phyloP scores from a whole-genome alignment of 2,113 vertebrate genomes.

The Leiothrix lutea region DNA sequence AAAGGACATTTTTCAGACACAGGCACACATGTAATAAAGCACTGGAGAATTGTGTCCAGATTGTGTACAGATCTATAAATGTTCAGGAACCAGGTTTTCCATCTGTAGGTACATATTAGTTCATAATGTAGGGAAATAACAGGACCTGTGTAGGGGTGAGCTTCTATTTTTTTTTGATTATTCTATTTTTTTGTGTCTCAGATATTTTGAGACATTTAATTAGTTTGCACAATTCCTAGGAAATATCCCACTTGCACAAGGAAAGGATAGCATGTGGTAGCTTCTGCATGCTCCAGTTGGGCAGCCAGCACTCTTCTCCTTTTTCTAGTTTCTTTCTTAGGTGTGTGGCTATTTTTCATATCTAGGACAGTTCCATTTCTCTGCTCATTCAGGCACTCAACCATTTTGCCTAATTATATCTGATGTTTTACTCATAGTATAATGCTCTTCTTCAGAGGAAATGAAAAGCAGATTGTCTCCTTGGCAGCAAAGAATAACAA shows the following conservation, averaged over 20 bases:
- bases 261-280: not conserved
- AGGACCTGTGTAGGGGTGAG: not conserved
- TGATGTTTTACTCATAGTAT: constrained; percentile 64
- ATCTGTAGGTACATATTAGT: not conserved
- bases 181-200: not conserved
- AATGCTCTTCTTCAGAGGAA: constrained; percentile 72
- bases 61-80: not conserved
- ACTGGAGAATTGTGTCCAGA: not conserved
- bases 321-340: not conserved
- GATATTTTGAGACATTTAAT: not conserved
- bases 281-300: not conserved
- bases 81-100: not conserved
- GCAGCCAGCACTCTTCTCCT: not conserved
- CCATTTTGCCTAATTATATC: constrained; percentile 66
- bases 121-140: not conserved
- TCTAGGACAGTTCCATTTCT: not conserved
- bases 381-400: constrained; percentile 41
- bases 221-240: not conserved
- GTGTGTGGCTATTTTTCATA: not conserved
- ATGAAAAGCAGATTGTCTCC: constrained; percentile 71
- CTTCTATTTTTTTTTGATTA: not conserved
- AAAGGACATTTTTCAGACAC: not conserved
- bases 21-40: not conserved
- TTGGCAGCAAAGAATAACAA: constrained; percentile 68
- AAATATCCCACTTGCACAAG: not conserved